Evolutionary conservation across 2,888 invertebrate genomes (phyloP).

Genomic region (Pseudococcus jackbeardsleyi): DNA sequence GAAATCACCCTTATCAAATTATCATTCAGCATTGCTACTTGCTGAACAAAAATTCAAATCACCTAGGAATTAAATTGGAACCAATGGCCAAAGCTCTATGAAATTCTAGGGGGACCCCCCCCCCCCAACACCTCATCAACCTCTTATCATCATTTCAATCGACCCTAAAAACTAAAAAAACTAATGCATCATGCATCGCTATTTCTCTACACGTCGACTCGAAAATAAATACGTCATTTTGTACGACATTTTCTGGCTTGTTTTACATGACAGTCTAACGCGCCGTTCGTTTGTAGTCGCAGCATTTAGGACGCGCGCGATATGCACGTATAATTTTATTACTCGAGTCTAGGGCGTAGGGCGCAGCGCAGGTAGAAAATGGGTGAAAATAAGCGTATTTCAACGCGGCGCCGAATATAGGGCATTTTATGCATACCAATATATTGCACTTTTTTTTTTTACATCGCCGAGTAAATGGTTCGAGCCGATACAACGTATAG

Average conservation of each 20-base stretch:
- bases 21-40: too few species aligned
- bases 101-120: too few species aligned
- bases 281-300: not conserved
- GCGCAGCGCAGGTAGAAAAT: not conserved
- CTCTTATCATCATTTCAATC: too few species aligned
- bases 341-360: not conserved
- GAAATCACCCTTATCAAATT: too few species aligned
- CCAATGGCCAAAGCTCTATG: too few species aligned
- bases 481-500: not conserved
- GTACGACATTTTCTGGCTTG: not conserved
- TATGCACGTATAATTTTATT: constrained; percentile 13
- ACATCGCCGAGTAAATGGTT: not conserved
- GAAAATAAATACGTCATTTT: not conserved
- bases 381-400: constrained; percentile 15
- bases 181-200: not conserved
- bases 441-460: not conserved
- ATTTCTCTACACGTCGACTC: not conserved
- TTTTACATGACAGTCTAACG: not conserved
- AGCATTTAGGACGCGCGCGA: constrained; percentile 1
- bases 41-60: too few species aligned
- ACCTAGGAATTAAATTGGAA: too few species aligned
- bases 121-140: too few species aligned
- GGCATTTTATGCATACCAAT: constrained; percentile 50
- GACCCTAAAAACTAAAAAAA: not conserved
- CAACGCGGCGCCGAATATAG: constrained; percentile 17